phyloP scores from a whole-genome alignment of 2,888 invertebrate species.

The Drosophila helvetica region DNA sequence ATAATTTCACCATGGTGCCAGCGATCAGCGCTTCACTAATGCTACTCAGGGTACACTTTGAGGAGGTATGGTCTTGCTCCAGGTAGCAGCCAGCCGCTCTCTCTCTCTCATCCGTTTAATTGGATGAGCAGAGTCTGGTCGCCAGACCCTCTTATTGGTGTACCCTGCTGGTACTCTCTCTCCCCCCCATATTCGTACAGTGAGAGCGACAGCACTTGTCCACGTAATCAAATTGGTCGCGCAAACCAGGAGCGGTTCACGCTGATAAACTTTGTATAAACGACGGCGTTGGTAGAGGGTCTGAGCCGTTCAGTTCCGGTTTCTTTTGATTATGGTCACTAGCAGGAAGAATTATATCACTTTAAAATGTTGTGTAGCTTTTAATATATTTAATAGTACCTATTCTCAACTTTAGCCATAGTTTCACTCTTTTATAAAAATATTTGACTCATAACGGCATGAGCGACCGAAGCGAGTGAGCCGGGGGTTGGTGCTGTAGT shows the following conservation, averaged over 20 bases:
- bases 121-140: too few relatives aligned
- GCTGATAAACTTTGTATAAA: too few relatives aligned
- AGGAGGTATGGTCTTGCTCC: background rate
- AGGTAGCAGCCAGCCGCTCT: background rate
- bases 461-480: too few relatives aligned
- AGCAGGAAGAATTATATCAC: background rate
- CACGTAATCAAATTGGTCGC: conserved; percentile 66
- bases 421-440: too few relatives aligned
- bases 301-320: background rate
- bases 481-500: too few relatives aligned
- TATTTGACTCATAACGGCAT: too few relatives aligned
- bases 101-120: background rate
- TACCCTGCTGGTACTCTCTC: background rate
- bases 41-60: background rate
- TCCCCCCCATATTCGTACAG: conserved; percentile 5
- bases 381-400: too few relatives aligned
- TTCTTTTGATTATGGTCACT: background rate
- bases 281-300: background rate
- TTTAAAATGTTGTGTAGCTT: background rate
- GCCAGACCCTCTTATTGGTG: conserved; percentile 7
- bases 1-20: too few relatives aligned
- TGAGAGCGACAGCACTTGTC: conserved; percentile 56
- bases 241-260: conserved; percentile 33
- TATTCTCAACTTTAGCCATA: too few relatives aligned
- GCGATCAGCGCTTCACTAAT: conserved; percentile 3